Evolutionary conservation across 2,113 vertebrate genomes (phyloP).

Genomic region (Malaclemys terrapin): DNA sequence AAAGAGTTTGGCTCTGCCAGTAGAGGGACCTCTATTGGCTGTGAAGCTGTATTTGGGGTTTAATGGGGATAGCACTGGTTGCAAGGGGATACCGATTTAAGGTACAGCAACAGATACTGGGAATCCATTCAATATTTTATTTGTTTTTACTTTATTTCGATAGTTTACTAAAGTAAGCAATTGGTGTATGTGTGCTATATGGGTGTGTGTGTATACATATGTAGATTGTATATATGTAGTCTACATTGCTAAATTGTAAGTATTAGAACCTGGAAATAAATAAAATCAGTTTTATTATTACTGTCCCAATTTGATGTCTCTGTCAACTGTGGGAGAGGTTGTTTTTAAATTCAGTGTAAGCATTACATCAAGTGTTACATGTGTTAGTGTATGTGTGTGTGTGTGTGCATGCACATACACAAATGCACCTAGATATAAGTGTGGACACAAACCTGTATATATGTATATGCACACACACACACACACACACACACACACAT

Average conservation of each 20-base stretch:
- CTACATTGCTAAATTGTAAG: not conserved
- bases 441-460: not conserved
- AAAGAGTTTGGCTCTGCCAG: not conserved
- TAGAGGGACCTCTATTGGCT: not conserved
- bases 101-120: not conserved
- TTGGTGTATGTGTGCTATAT: not conserved
- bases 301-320: not conserved
- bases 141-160: not conserved
- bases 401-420: not conserved
- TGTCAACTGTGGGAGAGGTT: not conserved
- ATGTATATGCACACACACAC: not conserved
- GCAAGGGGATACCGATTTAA: not conserved
- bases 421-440: not conserved
- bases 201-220: not conserved
- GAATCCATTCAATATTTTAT: not conserved
- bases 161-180: not conserved
- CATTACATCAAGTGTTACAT: conserved; percentile 6
- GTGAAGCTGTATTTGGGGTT: not conserved
- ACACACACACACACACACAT: too few relatives aligned
- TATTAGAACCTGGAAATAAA: not conserved
- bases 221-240: not conserved
- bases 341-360: not conserved
- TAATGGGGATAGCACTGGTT: not conserved
- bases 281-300: not conserved
- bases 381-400: accelerated